Base-by-base conservation (phyloP, 1,140 invertebrate genomes). In the Pemphigus obesinymphae region DNA sequence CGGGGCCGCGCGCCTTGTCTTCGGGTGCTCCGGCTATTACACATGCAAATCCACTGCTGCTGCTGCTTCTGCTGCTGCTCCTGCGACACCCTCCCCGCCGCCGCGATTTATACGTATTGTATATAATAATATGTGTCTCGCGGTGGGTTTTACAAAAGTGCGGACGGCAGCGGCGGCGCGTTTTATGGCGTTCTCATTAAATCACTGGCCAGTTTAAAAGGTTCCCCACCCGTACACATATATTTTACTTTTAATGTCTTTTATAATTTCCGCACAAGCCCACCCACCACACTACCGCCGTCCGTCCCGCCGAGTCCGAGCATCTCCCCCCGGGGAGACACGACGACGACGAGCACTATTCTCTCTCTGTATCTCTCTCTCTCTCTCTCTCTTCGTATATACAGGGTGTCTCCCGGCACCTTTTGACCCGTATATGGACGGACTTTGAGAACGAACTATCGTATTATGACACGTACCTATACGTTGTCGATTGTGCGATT, bases 121-220 rank as follows among this genome's bases (percentile, higher is more conserved):
- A 29, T 58, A 10, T 72, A 37, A 15, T n/a, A n/a, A n/a, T 23
- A 11, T 70, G 48, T 80, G 55, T 80, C 53, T 58, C 70, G 76
- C 26, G 53, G 75, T 78, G 50, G 68, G 75, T 78, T 78, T 78
- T 78, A 78, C 75, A 78, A 78, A 78, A 78, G 75, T 78, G 76
- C 55, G 75, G 75, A 78, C 75, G 75, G 34, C 58, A 61, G 29
- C 29, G 58, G 48, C 29, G 48, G 53, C 55, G 23, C 72, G 48
- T 58, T 78, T 58, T 78, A 37, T 58, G 48, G 53, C 50, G 53
- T 37, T 53, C 72, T 53, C 75, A 78, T 78, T 78, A 78, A 78
- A 78, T 78, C 75, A 78, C 75, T 78, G 75, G 75, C 50, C 75
- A 58, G 75, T 78, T 78, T 80, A 80, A 80, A 80, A 80, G 76